A percentile compares a stretch with the other conserved stretches of the same genome.
Conservation (phyloP, 2,113 vertebrate genomes). For the Dolichallabes microphthalmus region DNA sequence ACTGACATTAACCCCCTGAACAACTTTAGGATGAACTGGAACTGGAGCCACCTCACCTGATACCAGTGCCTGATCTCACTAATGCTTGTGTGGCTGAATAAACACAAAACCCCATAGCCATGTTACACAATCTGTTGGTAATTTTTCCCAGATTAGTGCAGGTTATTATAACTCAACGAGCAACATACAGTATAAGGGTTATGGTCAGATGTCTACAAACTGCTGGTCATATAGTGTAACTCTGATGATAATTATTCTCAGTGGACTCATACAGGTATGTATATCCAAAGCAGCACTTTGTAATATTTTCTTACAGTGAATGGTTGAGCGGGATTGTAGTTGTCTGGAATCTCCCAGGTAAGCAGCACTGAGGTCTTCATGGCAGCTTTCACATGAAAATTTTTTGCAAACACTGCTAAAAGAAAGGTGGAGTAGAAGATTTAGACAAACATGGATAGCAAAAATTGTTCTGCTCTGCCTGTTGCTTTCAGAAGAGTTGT, state of each 20-base stretch:
- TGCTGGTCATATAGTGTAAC: neutral
- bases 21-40: neutral
- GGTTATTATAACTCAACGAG: neutral
- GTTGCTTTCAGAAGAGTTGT: constrained; percentile 44
- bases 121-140: neutral
- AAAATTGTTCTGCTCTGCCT: neutral
- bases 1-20: neutral
- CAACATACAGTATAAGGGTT: neutral
- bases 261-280: neutral
- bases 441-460: constrained; percentile 76
- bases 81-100: neutral
- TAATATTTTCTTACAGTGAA: constrained; percentile 86
- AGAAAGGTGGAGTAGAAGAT: constrained; percentile 84
- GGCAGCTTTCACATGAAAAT: constrained; percentile 98
- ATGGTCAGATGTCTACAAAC: neutral
- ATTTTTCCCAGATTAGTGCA: neutral
- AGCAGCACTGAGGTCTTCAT: constrained; percentile 97
- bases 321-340: constrained; percentile 96
- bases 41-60: neutral
- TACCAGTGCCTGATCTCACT: neutral
- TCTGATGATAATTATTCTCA: neutral
- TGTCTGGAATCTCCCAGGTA: constrained; percentile 98
- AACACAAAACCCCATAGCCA: neutral
- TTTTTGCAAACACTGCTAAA: constrained; percentile 99
- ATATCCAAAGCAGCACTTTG: neutral